Base-by-base conservation (phyloP, 2,113 vertebrate genomes). In the Amia ocellicauda region DNA sequence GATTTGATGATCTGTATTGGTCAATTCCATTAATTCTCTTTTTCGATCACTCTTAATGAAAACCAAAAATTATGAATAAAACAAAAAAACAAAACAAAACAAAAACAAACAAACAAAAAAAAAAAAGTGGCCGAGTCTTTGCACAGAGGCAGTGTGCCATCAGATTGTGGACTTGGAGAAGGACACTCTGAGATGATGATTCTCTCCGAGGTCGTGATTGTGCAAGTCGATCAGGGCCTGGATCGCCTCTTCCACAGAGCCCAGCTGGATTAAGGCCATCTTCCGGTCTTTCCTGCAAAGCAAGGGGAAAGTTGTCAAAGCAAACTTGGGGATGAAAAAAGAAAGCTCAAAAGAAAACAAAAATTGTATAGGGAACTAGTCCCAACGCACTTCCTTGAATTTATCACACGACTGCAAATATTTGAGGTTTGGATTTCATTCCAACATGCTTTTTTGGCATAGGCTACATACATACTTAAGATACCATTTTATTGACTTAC, bases 181-280 rank as follows among this genome's bases (percentile, higher is more conserved):
- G 26, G 90, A 89, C 77, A 92, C 58, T 81, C 74, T 74, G 71
- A 92, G 90, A 73, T 82, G 77, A 42, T 87, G 85, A 20, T 89
- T 83, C 64, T 87, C 82, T 83, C 90, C 90, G 72, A 91, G 77
- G 70, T 91, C 84, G 68, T 86, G 71, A 68, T 89, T 78, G 63
- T 92, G 90, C 80, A 91, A 85, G 5, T 81, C 83, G 76, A 89
- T 90, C 60, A 92, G 82, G 63, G 88, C 87, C 0, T 86, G 82
- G 70, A 91, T 69, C 53, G 85, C 90, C 85, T 92, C 89, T 68
- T 91, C 89, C 71, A 91, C 80, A 69, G 83, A 88, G 47, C 72
- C 81, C 80, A 92, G 70, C 2, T 86, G 85, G 68, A 91, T 87
- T 62, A 92, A 82, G 49, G 88, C 90, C 88, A 86, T 90, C 81